Evolutionary conservation across 2,888 invertebrate species (phyloP).

Genomic region (Carpatolechia fugitivella): DNA sequence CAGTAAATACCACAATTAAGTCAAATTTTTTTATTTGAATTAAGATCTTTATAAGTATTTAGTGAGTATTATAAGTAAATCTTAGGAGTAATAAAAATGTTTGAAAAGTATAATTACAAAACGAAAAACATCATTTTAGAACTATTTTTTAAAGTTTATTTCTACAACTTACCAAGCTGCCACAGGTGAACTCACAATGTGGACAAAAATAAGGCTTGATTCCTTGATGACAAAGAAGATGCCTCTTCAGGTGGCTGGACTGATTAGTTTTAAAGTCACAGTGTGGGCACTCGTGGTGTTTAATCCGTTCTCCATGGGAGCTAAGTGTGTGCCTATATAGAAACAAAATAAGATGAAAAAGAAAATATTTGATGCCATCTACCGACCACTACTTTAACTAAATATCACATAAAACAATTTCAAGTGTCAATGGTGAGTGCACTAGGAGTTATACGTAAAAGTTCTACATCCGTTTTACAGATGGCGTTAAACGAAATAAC

Average conservation of each 20-base stretch:
- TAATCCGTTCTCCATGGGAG: conserved; percentile 69
- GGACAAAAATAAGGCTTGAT: conserved; percentile 92
- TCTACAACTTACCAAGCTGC: conserved; percentile 82
- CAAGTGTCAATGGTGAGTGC: no score
- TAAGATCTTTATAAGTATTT: no score
- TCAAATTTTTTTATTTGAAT: no score
- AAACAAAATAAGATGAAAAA: no score
- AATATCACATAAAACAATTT: no score
- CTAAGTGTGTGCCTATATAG: conserved; percentile 81
- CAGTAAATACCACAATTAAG: no score
- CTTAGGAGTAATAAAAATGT: no score
- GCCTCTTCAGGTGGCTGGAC: conserved; percentile 86
- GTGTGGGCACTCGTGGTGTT: conserved; percentile 81
- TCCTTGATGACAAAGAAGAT: conserved; percentile 88
- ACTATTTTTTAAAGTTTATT: not conserved
- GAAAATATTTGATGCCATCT: not conserved
- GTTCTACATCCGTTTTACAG: not conserved
- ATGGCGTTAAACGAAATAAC: not conserved
- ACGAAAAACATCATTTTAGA: no score
- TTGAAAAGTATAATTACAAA: no score
- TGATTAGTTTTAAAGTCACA: conserved; percentile 86
- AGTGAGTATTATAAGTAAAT: no score
- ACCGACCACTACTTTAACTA: no score
- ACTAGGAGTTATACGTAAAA: not conserved
- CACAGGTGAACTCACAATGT: conserved; percentile 88